Evolutionary conservation across 2,888 invertebrate species (phyloP).

Genomic region (Drosophila mercatorum): DNA sequence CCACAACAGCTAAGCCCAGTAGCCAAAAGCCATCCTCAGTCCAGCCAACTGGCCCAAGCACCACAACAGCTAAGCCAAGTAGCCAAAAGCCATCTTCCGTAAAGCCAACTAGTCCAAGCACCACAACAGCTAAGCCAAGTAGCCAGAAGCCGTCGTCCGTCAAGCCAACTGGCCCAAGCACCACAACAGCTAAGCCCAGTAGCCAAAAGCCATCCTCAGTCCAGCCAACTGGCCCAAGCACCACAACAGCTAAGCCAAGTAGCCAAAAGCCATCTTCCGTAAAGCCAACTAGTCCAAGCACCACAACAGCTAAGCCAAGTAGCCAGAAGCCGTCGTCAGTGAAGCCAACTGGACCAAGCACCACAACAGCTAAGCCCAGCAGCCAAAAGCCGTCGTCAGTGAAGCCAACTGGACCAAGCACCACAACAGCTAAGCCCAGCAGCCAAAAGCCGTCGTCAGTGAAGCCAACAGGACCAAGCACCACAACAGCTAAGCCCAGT

Average conservation of each 20-base stretch:
- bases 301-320: not conserved
- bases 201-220: not conserved
- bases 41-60: not conserved
- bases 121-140: not conserved
- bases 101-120: no score
- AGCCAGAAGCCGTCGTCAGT: not conserved
- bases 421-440: not conserved
- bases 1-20: not conserved
- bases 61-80: not conserved
- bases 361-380: not conserved
- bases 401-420: not conserved
- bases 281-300: no score
- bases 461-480: not conserved
- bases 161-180: not conserved
- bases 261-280: not conserved
- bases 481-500: not conserved
- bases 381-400: no score
- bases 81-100: not conserved
- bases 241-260: conserved; percentile 7
- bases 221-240: no score
- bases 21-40: not conserved
- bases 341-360: not conserved
- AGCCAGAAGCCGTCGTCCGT: not conserved
- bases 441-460: not conserved
- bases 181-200: not conserved